phyloP scores from a whole-genome alignment of 2,113 vertebrate genomes.

The Chloebia gouldiae region DNA sequence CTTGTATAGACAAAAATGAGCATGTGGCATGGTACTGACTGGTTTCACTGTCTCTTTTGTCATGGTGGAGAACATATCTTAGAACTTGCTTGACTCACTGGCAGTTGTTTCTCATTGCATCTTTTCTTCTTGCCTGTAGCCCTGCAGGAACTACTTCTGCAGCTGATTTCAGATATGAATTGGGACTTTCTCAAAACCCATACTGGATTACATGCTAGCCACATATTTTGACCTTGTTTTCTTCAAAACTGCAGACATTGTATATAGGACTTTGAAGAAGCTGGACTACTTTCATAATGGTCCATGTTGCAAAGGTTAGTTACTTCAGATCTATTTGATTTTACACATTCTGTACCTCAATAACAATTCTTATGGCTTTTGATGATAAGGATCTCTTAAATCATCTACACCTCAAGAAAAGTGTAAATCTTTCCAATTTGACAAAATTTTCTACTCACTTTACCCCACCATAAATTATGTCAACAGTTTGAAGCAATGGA shows the following conservation, averaged over 20 bases:
- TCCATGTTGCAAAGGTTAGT: background rate
- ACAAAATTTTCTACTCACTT: background rate
- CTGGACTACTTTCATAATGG: background rate
- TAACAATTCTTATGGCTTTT: background rate
- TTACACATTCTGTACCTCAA: background rate
- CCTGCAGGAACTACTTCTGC: background rate
- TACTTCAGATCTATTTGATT: background rate
- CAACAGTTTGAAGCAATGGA: background rate
- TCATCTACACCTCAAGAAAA: background rate
- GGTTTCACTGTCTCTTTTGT: background rate
- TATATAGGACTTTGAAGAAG: background rate
- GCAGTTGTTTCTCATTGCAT: background rate
- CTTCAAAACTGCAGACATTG: background rate
- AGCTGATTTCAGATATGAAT: background rate
- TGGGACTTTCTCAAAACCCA: background rate
- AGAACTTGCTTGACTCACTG: background rate
- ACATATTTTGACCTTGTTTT: background rate
- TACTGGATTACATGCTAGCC: background rate
- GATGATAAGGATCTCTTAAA: background rate
- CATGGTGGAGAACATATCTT: background rate
- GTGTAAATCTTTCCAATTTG: background rate
- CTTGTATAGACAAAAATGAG: background rate
- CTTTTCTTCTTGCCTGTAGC: background rate
- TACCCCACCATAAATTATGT: background rate
- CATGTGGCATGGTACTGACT: fast-evolving